Conservation (phyloP, 2,113 vertebrate genomes). For the Nesogale talazaci region DNA sequence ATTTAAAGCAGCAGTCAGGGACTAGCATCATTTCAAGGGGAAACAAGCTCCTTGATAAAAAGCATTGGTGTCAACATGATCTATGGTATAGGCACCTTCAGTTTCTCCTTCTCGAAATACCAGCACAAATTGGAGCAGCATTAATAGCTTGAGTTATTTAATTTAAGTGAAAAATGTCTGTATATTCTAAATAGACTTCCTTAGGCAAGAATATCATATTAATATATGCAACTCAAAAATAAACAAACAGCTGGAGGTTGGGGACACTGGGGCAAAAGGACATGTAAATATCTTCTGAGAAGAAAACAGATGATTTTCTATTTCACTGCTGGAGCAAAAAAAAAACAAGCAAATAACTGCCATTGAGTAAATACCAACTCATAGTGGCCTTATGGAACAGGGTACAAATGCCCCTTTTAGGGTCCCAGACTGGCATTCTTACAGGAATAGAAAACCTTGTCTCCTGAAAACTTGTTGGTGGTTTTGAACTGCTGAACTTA, state of each 20-base stretch:
- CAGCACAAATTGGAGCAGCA: not conserved
- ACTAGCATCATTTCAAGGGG: not conserved
- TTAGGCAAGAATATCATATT: not conserved
- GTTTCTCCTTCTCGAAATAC: conserved; percentile 3
- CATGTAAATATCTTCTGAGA: not conserved
- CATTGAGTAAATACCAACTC: too few relatives aligned
- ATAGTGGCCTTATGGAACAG: too few relatives aligned
- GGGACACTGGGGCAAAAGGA: not conserved
- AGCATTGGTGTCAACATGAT: not conserved
- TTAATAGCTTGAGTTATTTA: not conserved
- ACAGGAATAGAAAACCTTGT: too few relatives aligned
- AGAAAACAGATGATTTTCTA: not conserved
- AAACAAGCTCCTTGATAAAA: conserved; percentile 22
- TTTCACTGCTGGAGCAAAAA: not conserved
- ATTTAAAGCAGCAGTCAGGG: conserved; percentile 41
- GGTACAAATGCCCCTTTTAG: too few relatives aligned
- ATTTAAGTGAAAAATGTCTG: conserved; percentile 45
- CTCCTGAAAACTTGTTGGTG: too few relatives aligned
- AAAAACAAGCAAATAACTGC: too few relatives aligned
- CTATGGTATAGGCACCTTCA: not conserved
- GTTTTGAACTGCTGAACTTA: too few relatives aligned
- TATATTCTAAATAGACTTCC: not conserved
- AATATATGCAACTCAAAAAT: not conserved
- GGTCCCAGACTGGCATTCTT: too few relatives aligned
- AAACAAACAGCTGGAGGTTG: not conserved